Evolutionary conservation across 2,888 invertebrate genomes (phyloP).

Genomic region (Helobdella robusta): DNA sequence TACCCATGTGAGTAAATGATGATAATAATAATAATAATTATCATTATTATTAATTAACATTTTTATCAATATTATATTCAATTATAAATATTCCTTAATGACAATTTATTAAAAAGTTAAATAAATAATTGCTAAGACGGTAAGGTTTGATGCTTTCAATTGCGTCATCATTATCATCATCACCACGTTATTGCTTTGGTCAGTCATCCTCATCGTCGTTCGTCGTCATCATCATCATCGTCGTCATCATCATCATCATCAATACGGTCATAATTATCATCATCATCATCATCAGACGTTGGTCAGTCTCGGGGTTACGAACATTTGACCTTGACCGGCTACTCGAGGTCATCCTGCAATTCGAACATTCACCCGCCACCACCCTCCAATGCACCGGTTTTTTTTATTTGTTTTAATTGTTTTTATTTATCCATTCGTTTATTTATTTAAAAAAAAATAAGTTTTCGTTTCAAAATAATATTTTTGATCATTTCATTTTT

Average conservation of each 20-base stretch:
- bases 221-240: not conserved
- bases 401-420: too few species aligned
- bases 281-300: constrained; percentile 26
- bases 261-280: not conserved
- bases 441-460: too few species aligned
- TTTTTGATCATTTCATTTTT: too few species aligned
- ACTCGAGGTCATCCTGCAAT: constrained; percentile 52
- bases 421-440: not conserved
- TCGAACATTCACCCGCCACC: constrained; percentile 35
- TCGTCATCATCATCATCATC: constrained; percentile 1
- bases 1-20: constrained; percentile 53
- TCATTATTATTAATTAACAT: too few species aligned
- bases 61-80: not conserved
- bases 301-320: constrained; percentile 50
- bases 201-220: not conserved
- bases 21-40: not conserved
- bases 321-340: constrained; percentile 51
- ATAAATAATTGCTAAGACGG: too few species aligned
- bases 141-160: not conserved
- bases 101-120: too few species aligned
- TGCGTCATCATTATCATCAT: not conserved
- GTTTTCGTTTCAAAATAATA: too few species aligned
- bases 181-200: too few species aligned
- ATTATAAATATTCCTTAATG: not conserved
- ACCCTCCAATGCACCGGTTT: constrained; percentile 49